A percentile compares a stretch with the other conserved stretches of the same genome.
These are phyloP conservation scores for Sinocyclocheilus anophthalmus DNA, from an alignment of 2,113 vertebrate genomes.

Conservation along the genomic window DNA sequence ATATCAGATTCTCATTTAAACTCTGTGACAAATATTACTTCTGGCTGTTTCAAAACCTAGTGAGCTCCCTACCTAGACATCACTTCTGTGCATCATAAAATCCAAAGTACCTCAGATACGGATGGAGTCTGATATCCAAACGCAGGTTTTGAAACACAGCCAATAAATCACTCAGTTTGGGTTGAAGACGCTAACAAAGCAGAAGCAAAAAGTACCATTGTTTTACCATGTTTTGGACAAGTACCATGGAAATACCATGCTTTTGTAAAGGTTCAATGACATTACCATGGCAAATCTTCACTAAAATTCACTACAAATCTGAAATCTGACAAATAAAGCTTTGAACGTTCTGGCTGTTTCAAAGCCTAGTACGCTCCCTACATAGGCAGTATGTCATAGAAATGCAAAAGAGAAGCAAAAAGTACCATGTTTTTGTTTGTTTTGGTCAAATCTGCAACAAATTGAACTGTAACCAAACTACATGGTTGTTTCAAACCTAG, in stretches of 20 bases:
- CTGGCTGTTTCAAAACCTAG: neutral
- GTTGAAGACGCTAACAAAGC: neutral
- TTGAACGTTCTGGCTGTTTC: no score
- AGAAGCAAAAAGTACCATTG: neutral
- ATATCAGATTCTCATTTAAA: no score
- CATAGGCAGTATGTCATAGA: no score
- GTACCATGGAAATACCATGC: no score
- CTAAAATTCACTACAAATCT: no score
- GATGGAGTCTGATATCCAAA: neutral
- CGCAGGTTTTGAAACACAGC: neutral
- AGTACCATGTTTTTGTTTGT: neutral
- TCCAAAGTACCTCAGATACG: neutral
- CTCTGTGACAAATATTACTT: no score
- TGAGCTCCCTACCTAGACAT: neutral
- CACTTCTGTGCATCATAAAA: no score
- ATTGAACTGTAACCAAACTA: neutral
- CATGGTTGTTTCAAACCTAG: neutral
- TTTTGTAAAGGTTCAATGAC: no score
- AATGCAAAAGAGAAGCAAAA: no score
- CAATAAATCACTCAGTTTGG: neutral
- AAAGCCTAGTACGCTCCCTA: no score
- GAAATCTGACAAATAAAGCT: no score
- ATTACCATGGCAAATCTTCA: no score
- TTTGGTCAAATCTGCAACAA: neutral
- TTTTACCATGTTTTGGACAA: neutral